phyloP scores from a whole-genome alignment of 1,140 invertebrate species.

The Drosophila hydei region DNA sequence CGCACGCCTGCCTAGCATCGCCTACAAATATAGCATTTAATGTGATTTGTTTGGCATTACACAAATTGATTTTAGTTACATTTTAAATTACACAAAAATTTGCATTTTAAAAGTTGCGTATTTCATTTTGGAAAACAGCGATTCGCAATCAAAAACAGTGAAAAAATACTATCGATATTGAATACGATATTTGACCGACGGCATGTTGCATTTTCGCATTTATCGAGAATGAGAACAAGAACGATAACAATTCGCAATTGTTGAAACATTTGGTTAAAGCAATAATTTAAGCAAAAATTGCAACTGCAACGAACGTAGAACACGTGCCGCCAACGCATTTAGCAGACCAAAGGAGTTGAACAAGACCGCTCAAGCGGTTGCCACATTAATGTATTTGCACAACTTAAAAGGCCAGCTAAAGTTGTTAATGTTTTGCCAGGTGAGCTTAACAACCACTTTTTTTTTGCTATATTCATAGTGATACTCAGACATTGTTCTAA shows the following conservation, averaged over 20 bases:
- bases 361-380: constrained; percentile 9
- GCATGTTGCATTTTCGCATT: constrained; percentile 12
- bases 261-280: constrained; percentile 43
- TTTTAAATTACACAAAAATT: too few relatives aligned
- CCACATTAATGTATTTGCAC: constrained; percentile 23
- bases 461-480: neutral
- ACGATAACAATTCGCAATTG: constrained; percentile 30
- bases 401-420: constrained; percentile 20
- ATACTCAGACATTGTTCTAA: constrained; percentile 19
- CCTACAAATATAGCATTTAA: neutral
- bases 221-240: constrained; percentile 3
- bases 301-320: constrained; percentile 11
- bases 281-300: constrained; percentile 45
- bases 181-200: constrained; percentile 1
- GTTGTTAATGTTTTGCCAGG: constrained; percentile 48
- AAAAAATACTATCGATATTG: constrained; percentile 2
- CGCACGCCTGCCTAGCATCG: neutral
- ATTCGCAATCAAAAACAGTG: neutral
- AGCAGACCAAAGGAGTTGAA: constrained; percentile 9
- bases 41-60: too few relatives aligned
- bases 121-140: neutral
- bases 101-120: too few relatives aligned
- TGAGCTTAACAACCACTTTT: constrained; percentile 18
- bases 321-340: constrained; percentile 25
- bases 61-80: too few relatives aligned